Conservation (phyloP, 2,113 vertebrate species). For the Nettapus auritus region DNA sequence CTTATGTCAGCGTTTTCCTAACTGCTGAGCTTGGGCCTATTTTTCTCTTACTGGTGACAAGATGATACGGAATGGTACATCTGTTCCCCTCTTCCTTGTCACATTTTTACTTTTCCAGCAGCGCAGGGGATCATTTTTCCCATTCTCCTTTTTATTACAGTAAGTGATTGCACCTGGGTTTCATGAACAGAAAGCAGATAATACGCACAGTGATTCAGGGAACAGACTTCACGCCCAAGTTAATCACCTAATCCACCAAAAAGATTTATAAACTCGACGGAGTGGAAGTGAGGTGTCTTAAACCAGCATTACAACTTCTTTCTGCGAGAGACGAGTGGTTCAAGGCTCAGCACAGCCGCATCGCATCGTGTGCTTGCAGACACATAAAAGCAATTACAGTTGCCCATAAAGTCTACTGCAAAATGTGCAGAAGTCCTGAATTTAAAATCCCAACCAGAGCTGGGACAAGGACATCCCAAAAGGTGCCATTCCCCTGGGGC, state of each 20-base stretch:
- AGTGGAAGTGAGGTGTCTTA: slow-evolving; percentile 50
- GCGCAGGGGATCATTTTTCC: not conserved
- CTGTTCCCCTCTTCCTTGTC: not conserved
- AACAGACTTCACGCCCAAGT: slow-evolving; percentile 70
- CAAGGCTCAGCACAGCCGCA: slow-evolving; percentile 36
- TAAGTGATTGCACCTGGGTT: slow-evolving; percentile 28
- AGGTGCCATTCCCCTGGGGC: not conserved
- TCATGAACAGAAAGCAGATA: slow-evolving; percentile 53
- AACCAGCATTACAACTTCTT: slow-evolving; percentile 45
- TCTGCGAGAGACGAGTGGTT: slow-evolving; percentile 43
- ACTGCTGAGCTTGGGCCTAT: not conserved
- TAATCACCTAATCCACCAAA: slow-evolving; percentile 56
- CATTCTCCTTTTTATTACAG: not conserved
- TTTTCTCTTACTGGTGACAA: not conserved
- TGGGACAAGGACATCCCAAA: not conserved
- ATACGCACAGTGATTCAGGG: slow-evolving; percentile 32
- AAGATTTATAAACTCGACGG: slow-evolving; percentile 52
- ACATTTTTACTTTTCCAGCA: slow-evolving; percentile 3
- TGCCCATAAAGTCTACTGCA: not conserved
- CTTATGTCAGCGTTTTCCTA: not conserved
- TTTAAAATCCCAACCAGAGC: not conserved
- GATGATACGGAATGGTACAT: not conserved
- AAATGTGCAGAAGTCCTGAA: slow-evolving; percentile 18
- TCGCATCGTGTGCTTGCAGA: slow-evolving; percentile 54
- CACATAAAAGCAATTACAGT: slow-evolving; percentile 30